Evolutionary conservation across 2,113 vertebrate genomes (phyloP).

Genomic region (Plectropomus leopardus): DNA sequence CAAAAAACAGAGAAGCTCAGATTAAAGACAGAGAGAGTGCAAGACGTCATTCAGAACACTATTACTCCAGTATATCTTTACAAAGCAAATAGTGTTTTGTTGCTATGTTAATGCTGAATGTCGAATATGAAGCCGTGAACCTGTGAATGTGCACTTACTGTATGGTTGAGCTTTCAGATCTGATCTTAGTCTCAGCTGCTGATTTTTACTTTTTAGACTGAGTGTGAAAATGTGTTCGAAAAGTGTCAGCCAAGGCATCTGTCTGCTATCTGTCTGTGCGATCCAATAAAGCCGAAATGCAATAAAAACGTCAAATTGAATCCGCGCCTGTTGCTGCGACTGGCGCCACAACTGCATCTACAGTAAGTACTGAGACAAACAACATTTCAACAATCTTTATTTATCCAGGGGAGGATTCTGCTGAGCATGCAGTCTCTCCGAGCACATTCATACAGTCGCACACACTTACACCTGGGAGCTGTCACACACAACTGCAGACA

Average conservation of each 20-base stretch:
- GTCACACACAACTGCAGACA: slow-evolving; percentile 55
- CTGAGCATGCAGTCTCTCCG: slow-evolving; percentile 53
- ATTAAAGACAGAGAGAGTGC: too few relatives aligned
- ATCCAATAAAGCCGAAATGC: slow-evolving; percentile 52
- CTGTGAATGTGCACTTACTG: not conserved
- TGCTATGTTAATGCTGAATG: too few relatives aligned
- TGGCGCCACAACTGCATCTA: not conserved
- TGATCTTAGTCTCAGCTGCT: slow-evolving; percentile 1
- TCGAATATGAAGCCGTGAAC: not conserved
- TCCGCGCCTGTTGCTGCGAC: slow-evolving; percentile 6
- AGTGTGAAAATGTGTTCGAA: slow-evolving; percentile 39
- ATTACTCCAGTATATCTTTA: too few relatives aligned
- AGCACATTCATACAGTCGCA: slow-evolving; percentile 35
- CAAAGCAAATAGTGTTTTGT: too few relatives aligned
- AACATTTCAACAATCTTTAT: slow-evolving; percentile 66
- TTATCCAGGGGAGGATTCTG: slow-evolving; percentile 63
- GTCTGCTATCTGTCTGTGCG: slow-evolving; percentile 27
- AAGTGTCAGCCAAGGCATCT: slow-evolving; percentile 32
- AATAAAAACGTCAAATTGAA: slow-evolving; percentile 66
- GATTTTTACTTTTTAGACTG: slow-evolving; percentile 9
- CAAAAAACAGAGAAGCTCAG: too few relatives aligned
- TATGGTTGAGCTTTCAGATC: slow-evolving; percentile 6
- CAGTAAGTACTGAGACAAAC: slow-evolving; percentile 56
- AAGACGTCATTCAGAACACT: too few relatives aligned
- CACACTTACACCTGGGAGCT: slow-evolving; percentile 50